A percentile compares a stretch with the other conserved stretches of the same genome.
Conservation (phyloP, 2,797 vertebrate species). For the Malacoraja senta region DNA sequence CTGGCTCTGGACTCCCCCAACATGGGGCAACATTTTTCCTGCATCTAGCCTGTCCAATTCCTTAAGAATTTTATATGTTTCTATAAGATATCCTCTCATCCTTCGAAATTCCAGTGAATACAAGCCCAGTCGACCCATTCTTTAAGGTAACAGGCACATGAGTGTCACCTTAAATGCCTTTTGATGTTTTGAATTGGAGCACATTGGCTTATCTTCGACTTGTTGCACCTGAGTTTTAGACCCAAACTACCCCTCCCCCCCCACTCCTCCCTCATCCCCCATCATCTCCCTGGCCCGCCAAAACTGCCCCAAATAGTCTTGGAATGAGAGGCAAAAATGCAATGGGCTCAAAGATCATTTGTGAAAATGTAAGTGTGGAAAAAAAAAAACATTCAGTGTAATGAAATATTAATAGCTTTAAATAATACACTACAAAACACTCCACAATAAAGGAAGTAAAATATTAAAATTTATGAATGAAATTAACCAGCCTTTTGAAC, state of each 20-base stretch:
- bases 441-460: neutral
- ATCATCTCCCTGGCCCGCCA: neutral
- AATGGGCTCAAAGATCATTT: neutral
- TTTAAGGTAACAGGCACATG: neutral
- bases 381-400: neutral
- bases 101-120: too few relatives aligned
- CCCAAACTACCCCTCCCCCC: neutral
- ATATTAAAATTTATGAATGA: constrained; percentile 26
- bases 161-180: neutral
- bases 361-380: neutral
- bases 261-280: neutral
- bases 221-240: neutral
- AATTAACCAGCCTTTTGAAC: neutral
- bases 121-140: too few relatives aligned
- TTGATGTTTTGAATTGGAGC: too few relatives aligned
- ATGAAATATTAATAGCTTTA: constrained; percentile 27
- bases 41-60: too few relatives aligned
- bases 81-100: too few relatives aligned
- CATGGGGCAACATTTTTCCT: too few relatives aligned
- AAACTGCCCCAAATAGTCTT: neutral
- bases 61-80: too few relatives aligned
- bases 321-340: neutral
- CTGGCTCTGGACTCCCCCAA: too few relatives aligned
- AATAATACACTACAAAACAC: constrained; percentile 19
- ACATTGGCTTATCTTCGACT: neutral